Conservation (phyloP, 1,140 invertebrate genomes). For the Sitobion miscanthi region DNA sequence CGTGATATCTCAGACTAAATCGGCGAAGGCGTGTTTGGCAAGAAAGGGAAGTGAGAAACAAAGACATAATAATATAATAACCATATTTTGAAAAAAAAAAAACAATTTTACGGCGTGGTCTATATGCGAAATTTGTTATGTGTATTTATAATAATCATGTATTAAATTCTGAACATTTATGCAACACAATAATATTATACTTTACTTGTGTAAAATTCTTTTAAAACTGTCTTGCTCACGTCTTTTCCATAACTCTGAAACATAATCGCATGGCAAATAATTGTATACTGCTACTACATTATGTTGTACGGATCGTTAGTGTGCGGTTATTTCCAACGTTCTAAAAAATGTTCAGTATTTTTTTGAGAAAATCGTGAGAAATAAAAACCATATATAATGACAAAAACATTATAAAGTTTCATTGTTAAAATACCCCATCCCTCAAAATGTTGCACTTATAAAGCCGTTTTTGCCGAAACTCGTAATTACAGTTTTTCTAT, state of each 20-base stretch:
- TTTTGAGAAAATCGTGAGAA: neutral
- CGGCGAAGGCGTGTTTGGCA: neutral
- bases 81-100: neutral
- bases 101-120: too few relatives aligned
- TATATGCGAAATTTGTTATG: neutral
- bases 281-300: neutral
- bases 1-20: neutral
- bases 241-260: neutral
- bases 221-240: neutral
- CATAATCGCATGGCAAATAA: neutral
- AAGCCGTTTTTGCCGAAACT: neutral
- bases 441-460: neutral
- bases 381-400: neutral
- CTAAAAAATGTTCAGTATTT: neutral
- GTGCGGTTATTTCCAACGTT: neutral
- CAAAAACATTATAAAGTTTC: neutral
- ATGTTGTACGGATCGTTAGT: neutral
- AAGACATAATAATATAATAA: neutral
- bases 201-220: neutral
- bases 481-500: neutral
- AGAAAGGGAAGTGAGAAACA: neutral
- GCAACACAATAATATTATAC: neutral
- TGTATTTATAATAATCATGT: neutral
- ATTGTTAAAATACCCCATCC: neutral
- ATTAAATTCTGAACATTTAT: neutral